A percentile compares a stretch with the other conserved stretches of the same genome.
Conservation (phyloP, 2,113 vertebrate genomes). For the Ia io region DNA sequence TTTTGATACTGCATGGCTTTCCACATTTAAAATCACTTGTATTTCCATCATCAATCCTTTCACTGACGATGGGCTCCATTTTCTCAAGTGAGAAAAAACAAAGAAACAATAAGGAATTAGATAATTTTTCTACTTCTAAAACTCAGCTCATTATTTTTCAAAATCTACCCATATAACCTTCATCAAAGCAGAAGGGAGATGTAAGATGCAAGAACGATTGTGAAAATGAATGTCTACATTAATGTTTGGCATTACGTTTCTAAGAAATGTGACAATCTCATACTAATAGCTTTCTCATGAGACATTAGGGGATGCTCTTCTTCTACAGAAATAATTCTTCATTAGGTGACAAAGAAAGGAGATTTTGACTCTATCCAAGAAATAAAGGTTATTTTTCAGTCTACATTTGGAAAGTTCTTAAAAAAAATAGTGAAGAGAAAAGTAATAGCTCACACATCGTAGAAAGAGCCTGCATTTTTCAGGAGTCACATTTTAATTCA, state of each 20-base stretch:
- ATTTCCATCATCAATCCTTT: background rate
- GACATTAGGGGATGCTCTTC: constrained; percentile 59
- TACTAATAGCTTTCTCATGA: constrained; percentile 71
- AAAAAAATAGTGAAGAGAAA: background rate
- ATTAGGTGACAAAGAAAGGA: constrained; percentile 41
- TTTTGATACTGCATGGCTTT: background rate
- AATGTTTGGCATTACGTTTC: constrained; percentile 55
- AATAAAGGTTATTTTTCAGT: constrained; percentile 63
- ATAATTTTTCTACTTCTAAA: constrained; percentile 51
- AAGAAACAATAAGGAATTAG: constrained; percentile 35
- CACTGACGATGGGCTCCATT: background rate
- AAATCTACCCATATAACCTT: constrained; percentile 31
- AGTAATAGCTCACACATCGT: constrained; percentile 43
- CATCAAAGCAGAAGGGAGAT: constrained; percentile 44
- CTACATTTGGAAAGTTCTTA: constrained; percentile 24
- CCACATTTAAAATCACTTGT: constrained; percentile 5
- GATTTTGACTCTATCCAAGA: constrained; percentile 39
- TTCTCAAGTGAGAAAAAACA: background rate
- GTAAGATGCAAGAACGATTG: background rate
- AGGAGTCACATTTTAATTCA: constrained; percentile 55
- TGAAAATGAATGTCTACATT: constrained; percentile 55
- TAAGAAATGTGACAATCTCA: constrained; percentile 60
- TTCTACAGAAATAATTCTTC: constrained; percentile 55
- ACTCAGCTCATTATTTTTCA: constrained; percentile 47
- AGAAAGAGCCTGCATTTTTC: constrained; percentile 16